A percentile compares a stretch with the other conserved stretches of the same genome.
Conservation (phyloP, 2,888 invertebrate species). For the Tiphia femorata region DNA sequence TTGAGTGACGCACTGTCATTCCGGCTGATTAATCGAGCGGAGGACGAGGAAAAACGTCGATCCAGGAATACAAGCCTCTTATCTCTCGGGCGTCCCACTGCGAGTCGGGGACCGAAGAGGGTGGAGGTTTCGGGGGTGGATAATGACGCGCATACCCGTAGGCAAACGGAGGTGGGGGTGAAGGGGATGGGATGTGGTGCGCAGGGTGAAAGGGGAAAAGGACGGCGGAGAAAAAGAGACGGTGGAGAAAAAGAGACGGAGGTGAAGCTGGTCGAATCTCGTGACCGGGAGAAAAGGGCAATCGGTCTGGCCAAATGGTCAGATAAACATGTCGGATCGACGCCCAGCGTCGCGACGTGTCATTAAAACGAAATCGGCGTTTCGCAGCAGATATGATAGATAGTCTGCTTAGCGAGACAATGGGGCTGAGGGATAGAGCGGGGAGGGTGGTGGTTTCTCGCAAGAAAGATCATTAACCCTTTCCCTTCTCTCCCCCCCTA, state of each 20-base stretch:
- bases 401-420: background rate
- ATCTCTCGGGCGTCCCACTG: too few species aligned
- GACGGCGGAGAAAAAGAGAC: background rate
- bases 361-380: slow-evolving; percentile 12
- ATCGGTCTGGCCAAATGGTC: slow-evolving; percentile 30
- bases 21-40: slow-evolving; percentile 7
- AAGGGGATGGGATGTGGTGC: too few species aligned
- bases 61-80: slow-evolving; percentile 4
- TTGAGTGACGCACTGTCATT: slow-evolving; percentile 6
- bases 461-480: background rate
- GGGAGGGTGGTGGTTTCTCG: background rate
- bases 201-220: background rate
- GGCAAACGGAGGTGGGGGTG: background rate
- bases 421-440: slow-evolving; percentile 11
- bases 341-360: slow-evolving; percentile 23
- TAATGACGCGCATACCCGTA: background rate
- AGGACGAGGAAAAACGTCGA: background rate
- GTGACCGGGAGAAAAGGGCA: slow-evolving; percentile 30
- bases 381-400: slow-evolving; percentile 1
- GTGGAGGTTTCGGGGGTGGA: too few species aligned
- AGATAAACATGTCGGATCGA: slow-evolving; percentile 33
- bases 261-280: background rate
- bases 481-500: too few species aligned
- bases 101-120: too few species aligned
- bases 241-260: background rate